phyloP scores from a whole-genome alignment of 30 jellyfish, hydroid and myxozoan genomes.

The Turritopsis rubra region DNA sequence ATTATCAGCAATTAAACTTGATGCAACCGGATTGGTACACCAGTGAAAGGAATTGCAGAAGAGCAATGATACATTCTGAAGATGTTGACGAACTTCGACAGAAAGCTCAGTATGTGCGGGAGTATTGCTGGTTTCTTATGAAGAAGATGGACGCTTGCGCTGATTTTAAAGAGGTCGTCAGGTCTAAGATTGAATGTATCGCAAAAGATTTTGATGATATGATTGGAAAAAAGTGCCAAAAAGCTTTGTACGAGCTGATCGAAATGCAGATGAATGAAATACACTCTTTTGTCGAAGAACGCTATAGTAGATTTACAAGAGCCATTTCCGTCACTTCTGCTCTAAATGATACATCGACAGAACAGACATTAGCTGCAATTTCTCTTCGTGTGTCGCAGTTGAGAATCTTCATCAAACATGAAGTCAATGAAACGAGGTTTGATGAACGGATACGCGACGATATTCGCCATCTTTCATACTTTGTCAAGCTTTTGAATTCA shows the following conservation, averaged over 20 bases:
- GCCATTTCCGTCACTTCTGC: neutral
- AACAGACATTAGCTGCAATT: neutral
- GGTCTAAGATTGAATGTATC: neutral
- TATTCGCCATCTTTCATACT: neutral
- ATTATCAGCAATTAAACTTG: neutral
- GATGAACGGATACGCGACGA: neutral
- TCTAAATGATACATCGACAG: neutral
- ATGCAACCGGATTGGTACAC: neutral
- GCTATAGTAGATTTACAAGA: neutral
- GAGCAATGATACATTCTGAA: neutral
- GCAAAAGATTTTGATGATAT: neutral
- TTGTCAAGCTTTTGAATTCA: neutral
- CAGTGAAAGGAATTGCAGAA: neutral
- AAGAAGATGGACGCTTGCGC: neutral
- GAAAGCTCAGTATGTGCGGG: neutral
- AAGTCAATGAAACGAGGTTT: neutral
- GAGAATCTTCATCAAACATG: neutral
- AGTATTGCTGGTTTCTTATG: constrained; percentile 1
- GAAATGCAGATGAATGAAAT: constrained; percentile 1
- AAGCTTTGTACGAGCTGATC: neutral
- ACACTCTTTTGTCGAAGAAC: neutral
- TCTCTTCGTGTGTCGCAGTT: neutral
- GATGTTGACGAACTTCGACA: neutral
- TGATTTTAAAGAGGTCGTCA: neutral
- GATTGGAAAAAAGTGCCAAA: neutral